A percentile compares a stretch with the other conserved stretches of the same genome.
Conservation (phyloP, 2,113 vertebrate genomes). For the Zosterops hypoxanthus region DNA sequence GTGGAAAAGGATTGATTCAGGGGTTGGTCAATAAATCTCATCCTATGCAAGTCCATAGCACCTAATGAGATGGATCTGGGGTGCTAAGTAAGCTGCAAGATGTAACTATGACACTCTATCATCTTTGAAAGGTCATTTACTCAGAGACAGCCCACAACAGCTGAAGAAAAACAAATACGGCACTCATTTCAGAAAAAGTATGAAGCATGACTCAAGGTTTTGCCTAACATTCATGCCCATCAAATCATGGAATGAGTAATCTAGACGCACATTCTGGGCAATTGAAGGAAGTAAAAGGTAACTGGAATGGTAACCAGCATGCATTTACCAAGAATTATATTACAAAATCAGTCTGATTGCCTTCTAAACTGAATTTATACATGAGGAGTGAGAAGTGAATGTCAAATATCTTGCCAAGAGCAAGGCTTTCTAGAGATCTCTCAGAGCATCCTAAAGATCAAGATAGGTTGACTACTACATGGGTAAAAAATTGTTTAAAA, state of each 20-base stretch:
- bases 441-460: neutral
- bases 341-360: neutral
- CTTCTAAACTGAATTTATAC: neutral
- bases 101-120: neutral
- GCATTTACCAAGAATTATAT: neutral
- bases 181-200: neutral
- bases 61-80: neutral
- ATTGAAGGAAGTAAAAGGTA: neutral
- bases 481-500: neutral
- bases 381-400: neutral
- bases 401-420: neutral
- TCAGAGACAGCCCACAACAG: neutral
- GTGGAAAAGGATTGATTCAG: neutral
- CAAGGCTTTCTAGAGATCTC: neutral
- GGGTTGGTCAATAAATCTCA: neutral
- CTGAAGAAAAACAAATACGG: neutral
- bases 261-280: neutral
- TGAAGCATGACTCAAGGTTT: neutral
- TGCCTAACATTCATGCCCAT: neutral
- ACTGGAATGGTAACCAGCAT: neutral
- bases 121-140: neutral
- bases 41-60: neutral
- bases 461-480: neutral
- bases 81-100: neutral
- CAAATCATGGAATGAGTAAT: neutral